These are phyloP conservation scores for Petrolisthes cinctipes DNA, from an alignment of 2,888 invertebrate genomes.

Conservation along the genomic window DNA sequence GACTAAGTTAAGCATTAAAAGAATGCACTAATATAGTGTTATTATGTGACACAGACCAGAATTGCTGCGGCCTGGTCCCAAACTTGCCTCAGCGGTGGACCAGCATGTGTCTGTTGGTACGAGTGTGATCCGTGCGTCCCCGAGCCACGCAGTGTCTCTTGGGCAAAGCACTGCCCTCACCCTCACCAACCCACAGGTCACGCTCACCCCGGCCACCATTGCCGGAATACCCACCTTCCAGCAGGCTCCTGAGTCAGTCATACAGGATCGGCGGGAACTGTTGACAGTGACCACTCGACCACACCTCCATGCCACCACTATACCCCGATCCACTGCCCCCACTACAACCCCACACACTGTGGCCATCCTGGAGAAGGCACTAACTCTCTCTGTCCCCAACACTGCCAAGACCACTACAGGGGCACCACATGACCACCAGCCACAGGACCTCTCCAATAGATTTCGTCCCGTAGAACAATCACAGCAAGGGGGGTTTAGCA, in stretches of 20 bases:
- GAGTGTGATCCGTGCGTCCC: slow-evolving; percentile 63
- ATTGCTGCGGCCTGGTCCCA: slow-evolving; percentile 75
- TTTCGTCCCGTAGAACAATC: slow-evolving; percentile 47
- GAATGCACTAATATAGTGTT: no score
- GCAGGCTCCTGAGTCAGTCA: slow-evolving; percentile 58
- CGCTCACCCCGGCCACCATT: slow-evolving; percentile 15
- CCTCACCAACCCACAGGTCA: slow-evolving; percentile 36
- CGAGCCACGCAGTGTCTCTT: slow-evolving; percentile 49
- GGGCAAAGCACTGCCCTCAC: slow-evolving; percentile 23
- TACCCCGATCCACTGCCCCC: slow-evolving; percentile 26
- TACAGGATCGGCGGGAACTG: slow-evolving; percentile 54
- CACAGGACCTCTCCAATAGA: slow-evolving; percentile 54
- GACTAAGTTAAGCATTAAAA: no score
- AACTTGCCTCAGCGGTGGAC: slow-evolving; percentile 54
- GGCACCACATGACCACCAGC: slow-evolving; percentile 34
- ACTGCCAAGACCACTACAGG: slow-evolving; percentile 33
- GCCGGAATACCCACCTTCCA: slow-evolving; percentile 30
- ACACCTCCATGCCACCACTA: slow-evolving; percentile 11
- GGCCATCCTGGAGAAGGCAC: slow-evolving; percentile 42
- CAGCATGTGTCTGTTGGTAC: slow-evolving; percentile 55
- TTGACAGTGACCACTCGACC: slow-evolving; percentile 67
- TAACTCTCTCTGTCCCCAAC: slow-evolving; percentile 39
- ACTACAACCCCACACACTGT: slow-evolving; percentile 29
- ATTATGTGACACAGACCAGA: slow-evolving; percentile 75
- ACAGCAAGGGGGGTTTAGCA: slow-evolving; percentile 39